Evolutionary conservation across 2,888 invertebrate genomes (phyloP).

Genomic region (Diploptera punctata): DNA sequence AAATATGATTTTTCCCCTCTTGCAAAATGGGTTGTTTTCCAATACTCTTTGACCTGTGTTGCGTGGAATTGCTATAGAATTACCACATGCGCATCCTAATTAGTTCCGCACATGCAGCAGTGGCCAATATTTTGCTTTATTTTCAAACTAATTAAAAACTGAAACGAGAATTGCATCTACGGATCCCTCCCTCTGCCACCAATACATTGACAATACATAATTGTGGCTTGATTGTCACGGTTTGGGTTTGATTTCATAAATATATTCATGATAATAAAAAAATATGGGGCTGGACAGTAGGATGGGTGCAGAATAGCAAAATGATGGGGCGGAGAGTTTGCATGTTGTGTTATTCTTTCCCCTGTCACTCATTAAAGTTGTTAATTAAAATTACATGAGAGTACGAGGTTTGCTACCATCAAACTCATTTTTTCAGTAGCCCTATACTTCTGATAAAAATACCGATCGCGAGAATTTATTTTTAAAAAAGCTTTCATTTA

Average conservation of each 20-base stretch:
- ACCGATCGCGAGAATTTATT: too few relatives aligned
- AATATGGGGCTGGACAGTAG: constrained; percentile 8
- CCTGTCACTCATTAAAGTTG: constrained; percentile 40
- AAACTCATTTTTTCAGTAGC: too few relatives aligned
- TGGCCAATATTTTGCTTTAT: constrained; percentile 3
- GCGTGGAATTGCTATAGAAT: constrained; percentile 13
- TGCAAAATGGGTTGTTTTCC: too few relatives aligned
- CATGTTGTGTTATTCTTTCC: constrained; percentile 41
- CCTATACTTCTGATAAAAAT: too few relatives aligned
- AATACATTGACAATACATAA: constrained; percentile 5
- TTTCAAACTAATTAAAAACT: constrained; percentile 30
- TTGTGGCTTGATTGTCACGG: constrained; percentile 18
- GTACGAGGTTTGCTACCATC: not conserved
- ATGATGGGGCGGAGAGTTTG: constrained; percentile 6
- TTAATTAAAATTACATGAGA: constrained; percentile 42
- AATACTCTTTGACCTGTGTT: constrained; percentile 3
- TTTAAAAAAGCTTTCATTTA: too few relatives aligned
- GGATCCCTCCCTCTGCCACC: not conserved
- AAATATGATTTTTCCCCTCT: too few relatives aligned
- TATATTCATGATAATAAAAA: constrained; percentile 34
- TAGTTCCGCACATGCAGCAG: constrained; percentile 3
- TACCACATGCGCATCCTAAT: not conserved
- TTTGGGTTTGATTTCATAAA: constrained; percentile 33
- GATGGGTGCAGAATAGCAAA: constrained; percentile 8
- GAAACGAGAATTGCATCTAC: constrained; percentile 26